These are phyloP conservation scores for Lasioglossum calceatum DNA, from an alignment of 2,888 invertebrate genomes.

Conservation along the genomic window DNA sequence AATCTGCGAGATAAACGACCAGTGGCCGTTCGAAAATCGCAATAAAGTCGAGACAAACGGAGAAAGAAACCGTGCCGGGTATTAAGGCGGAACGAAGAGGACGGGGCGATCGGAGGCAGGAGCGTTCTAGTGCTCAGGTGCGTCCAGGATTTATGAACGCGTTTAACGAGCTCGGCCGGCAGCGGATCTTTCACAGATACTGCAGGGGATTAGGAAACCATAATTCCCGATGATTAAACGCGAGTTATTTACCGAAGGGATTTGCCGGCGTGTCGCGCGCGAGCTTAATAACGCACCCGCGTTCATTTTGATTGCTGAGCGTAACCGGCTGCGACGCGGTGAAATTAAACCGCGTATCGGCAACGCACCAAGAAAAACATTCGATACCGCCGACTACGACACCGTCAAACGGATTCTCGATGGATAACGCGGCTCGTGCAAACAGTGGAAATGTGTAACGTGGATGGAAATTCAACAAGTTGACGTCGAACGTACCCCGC, in stretches of 20 bases:
- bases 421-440: constrained; percentile 24
- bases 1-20: background rate
- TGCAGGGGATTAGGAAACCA: constrained; percentile 65
- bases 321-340: constrained; percentile 41
- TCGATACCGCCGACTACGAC: constrained; percentile 18
- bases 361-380: constrained; percentile 23
- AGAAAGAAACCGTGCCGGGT: background rate
- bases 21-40: background rate
- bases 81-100: constrained; percentile 23
- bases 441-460: background rate
- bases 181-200: constrained; percentile 51
- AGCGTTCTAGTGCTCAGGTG: constrained; percentile 39
- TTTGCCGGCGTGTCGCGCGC: constrained; percentile 19
- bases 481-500: background rate
- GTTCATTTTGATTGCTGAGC: constrained; percentile 27
- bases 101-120: constrained; percentile 24
- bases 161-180: constrained; percentile 48
- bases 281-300: constrained; percentile 36
- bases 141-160: constrained; percentile 47
- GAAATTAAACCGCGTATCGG: constrained; percentile 25
- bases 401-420: background rate
- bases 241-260: constrained; percentile 49
- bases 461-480: constrained; percentile 16
- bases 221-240: constrained; percentile 64
- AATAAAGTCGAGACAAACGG: background rate